These are phyloP conservation scores for Zygothrica quintamaculata DNA, from an alignment of 2,888 invertebrate species.

Conservation along the genomic window DNA sequence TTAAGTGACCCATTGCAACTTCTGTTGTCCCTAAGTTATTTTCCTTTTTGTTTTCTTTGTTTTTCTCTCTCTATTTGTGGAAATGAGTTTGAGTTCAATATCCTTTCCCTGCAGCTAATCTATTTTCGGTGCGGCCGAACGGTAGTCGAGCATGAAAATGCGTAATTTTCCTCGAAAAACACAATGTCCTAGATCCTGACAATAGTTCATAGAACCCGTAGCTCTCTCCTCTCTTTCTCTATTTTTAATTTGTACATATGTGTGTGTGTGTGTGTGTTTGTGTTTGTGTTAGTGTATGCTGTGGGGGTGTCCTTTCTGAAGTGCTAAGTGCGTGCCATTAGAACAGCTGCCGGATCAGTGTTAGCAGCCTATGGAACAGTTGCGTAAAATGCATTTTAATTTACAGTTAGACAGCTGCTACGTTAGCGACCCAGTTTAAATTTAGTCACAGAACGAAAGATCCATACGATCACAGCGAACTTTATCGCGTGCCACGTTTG, in stretches of 20 bases:
- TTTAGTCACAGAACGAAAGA: conserved; percentile 52
- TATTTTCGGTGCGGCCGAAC: conserved; percentile 63
- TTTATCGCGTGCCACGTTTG: conserved; percentile 70
- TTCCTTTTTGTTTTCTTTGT: too few species aligned
- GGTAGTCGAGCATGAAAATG: conserved; percentile 78
- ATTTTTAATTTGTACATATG: too few species aligned
- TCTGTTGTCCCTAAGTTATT: conserved; percentile 27
- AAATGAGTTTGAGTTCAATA: conserved; percentile 60
- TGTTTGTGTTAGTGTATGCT: conserved; percentile 13
- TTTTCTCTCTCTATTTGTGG: conserved; percentile 7
- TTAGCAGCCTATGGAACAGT: conserved; percentile 46
- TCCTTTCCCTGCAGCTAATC: conserved; percentile 71
- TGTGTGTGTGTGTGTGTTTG: conserved; percentile 3
- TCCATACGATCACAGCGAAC: conserved; percentile 28
- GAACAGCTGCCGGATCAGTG: conserved; percentile 65
- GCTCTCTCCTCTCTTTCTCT: neutral
- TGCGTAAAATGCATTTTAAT: conserved; percentile 80
- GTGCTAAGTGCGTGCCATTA: conserved; percentile 77
- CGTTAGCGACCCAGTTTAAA: conserved; percentile 38
- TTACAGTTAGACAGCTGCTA: conserved; percentile 72
- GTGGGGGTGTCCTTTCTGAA: conserved; percentile 72
- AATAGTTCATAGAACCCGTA: conserved; percentile 24
- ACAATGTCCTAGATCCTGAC: conserved; percentile 28
- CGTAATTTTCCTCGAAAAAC: conserved; percentile 72
- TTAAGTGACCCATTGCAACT: conserved; percentile 48